Evolutionary conservation across 1,140 invertebrate genomes (phyloP).

Genomic region (Dreissena rostriformis): DNA sequence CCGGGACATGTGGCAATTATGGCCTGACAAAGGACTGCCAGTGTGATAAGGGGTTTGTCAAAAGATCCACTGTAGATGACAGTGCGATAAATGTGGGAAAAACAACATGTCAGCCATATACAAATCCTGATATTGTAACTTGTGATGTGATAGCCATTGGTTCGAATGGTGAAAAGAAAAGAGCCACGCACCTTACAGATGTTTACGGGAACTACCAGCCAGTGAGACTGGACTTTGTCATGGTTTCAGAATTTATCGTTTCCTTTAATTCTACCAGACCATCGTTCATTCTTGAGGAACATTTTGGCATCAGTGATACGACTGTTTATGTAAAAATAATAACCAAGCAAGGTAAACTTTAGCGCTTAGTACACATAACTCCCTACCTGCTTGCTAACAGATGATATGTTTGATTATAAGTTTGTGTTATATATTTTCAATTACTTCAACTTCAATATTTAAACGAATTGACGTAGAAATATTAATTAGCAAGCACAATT

Average conservation of each 20-base stretch:
- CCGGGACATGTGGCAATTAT: background rate
- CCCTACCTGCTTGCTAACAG: background rate
- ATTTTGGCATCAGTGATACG: slow-evolving; percentile 1
- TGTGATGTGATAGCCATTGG: slow-evolving; percentile 1
- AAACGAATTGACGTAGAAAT: too few relatives aligned
- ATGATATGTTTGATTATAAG: background rate
- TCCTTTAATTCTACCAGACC: background rate
- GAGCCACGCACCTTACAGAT: background rate
- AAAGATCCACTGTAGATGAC: background rate
- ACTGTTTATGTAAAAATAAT: background rate
- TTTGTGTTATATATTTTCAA: background rate
- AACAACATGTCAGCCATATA: background rate
- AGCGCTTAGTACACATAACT: background rate
- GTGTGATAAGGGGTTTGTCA: background rate
- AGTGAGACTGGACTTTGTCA: background rate
- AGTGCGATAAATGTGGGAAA: background rate
- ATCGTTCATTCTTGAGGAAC: background rate
- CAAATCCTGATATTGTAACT: background rate
- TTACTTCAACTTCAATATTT: too few relatives aligned
- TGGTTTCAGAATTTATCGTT: background rate
- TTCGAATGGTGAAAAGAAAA: background rate
- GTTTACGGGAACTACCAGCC: slow-evolving; percentile 20
- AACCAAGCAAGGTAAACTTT: background rate
- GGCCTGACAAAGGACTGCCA: background rate
- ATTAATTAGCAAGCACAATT: too few relatives aligned